A percentile compares a stretch with the other conserved stretches of the same genome.
These are phyloP conservation scores for Isurus oxyrinchus DNA, from an alignment of 2,113 vertebrate genomes.

Conservation along the genomic window DNA sequence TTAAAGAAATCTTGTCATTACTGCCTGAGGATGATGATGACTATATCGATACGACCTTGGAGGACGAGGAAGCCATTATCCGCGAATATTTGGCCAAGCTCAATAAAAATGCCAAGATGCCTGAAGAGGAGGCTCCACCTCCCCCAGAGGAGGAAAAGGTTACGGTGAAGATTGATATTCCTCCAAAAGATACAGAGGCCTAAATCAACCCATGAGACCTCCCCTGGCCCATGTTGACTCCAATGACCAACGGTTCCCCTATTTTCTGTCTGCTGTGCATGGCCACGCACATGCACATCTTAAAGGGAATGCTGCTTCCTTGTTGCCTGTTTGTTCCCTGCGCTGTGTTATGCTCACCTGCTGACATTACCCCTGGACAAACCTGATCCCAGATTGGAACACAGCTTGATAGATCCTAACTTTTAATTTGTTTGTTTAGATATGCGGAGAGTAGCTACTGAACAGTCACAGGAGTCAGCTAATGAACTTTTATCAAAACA, in stretches of 20 bases:
- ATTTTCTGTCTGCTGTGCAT: neutral
- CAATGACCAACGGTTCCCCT: neutral
- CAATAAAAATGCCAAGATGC: neutral
- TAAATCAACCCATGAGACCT: neutral
- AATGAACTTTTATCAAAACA: too few relatives aligned
- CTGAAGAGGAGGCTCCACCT: neutral
- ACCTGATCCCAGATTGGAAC: too few relatives aligned
- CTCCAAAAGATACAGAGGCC: neutral
- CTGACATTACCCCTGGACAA: too few relatives aligned
- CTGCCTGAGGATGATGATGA: neutral
- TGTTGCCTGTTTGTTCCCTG: neutral
- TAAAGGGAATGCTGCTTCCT: neutral
- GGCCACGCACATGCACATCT: neutral
- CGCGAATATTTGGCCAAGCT: neutral
- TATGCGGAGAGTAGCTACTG: too few relatives aligned
- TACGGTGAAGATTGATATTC: neutral
- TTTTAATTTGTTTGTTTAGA: too few relatives aligned
- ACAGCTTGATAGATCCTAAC: too few relatives aligned
- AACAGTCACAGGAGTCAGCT: too few relatives aligned
- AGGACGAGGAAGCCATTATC: neutral
- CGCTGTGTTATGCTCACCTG: too few relatives aligned
- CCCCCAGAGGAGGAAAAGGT: neutral
- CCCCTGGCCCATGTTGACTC: neutral
- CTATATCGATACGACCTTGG: constrained; percentile 5
- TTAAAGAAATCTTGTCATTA: neutral